Base-by-base conservation (phyloP, 2,797 vertebrate genomes). In the Coregonus ussuriensis region DNA sequence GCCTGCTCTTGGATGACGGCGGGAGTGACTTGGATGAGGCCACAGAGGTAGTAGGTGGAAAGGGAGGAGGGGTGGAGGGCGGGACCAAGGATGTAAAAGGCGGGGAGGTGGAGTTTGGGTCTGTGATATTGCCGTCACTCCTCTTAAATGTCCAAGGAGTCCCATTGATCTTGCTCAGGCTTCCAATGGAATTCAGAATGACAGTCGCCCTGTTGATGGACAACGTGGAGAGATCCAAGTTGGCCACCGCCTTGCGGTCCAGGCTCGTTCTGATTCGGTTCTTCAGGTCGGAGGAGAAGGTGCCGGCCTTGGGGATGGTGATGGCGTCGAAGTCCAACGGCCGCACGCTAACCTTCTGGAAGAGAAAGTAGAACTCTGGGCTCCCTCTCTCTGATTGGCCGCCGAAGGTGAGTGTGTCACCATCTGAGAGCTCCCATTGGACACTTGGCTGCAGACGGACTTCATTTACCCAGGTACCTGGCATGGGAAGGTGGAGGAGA, bases 161-260 rank as follows among this genome's bases (percentile, higher is more conserved):
- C 41, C 94, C 91, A 76, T 89, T 94, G 90, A 97, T 93, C 88
- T 97, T 97, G 79, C 97, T 97, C 79, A 97, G 94, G 85, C 97
- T 98, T 85, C 96, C 97, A 11, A 98, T 97, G 87, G 97, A 98
- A 93, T 93, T 96, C 72, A 98, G 95, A 85, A 98, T 97, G 85
- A 98, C 92, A 0, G 96, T 96, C 86, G 97, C 88, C 33, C 93
- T 90, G 85, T 94, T 94, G 80, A 94, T 87, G 37, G 94, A 93
- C 84, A 94, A 83, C 76, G 90, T 88, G 25, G 93, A 93, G 77
- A 94, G 80, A 92, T 93, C 93, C 76, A 93, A 87, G 77, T 88
- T 89, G 2, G 91, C 74, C 0, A 89, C 88, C 0, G 78, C 84
- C 66, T 92, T 93, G 7, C 86, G 89, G 66, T 94, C 94, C 77